These are phyloP conservation scores for Euphydryas editha DNA, from an alignment of 2,888 invertebrate genomes.

Conservation along the genomic window DNA sequence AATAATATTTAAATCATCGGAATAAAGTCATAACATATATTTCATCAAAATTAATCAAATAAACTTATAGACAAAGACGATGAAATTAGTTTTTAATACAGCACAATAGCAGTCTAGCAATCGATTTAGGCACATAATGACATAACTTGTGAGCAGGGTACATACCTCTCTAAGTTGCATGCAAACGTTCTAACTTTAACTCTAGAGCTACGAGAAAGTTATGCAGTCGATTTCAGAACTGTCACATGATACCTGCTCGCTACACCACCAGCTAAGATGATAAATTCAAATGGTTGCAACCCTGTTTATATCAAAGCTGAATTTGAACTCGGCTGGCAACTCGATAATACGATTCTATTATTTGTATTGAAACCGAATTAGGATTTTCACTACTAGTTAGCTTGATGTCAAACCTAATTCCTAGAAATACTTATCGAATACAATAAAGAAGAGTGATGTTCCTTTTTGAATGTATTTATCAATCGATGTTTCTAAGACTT, in stretches of 20 bases:
- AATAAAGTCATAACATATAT: not conserved
- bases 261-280: constrained; percentile 38
- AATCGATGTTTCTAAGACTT: too few relatives aligned
- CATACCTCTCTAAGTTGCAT: constrained; percentile 27
- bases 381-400: not conserved
- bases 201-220: constrained; percentile 51
- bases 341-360: constrained; percentile 1
- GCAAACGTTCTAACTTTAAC: constrained; percentile 36
- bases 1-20: not conserved
- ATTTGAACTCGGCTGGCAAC: constrained; percentile 6
- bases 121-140: constrained; percentile 20
- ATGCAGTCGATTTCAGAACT: constrained; percentile 66
- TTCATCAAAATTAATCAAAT: not conserved
- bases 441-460: too few relatives aligned
- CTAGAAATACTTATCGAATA: not conserved
- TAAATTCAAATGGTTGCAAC: constrained; percentile 42
- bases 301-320: constrained; percentile 25
- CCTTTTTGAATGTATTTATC: too few relatives aligned
- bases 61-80: not conserved
- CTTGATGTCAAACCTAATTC: not conserved
- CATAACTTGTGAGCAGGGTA: constrained; percentile 28
- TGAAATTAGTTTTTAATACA: constrained; percentile 6
- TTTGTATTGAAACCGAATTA: not conserved
- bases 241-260: constrained; percentile 50
- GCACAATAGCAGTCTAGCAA: constrained; percentile 19